These are phyloP conservation scores for Chrysogorgia sp. DNA, from an alignment of 92 coral and sea anemone species.

Conservation along the genomic window DNA sequence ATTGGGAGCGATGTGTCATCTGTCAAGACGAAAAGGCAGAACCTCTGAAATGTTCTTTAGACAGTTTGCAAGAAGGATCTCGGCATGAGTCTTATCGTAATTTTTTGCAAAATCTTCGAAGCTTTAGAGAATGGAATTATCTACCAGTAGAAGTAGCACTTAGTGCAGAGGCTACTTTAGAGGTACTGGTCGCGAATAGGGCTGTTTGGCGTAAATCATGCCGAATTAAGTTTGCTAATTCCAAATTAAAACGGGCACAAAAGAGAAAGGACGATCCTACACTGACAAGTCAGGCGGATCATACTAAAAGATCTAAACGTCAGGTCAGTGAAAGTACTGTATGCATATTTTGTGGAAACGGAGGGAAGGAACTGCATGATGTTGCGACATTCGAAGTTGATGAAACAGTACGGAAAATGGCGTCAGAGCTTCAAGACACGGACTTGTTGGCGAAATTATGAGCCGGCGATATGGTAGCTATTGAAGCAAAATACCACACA, in stretches of 20 bases:
- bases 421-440: conserved; percentile 29
- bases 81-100: conserved; percentile 33
- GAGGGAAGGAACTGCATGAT: conserved; percentile 38
- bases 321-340: conserved; percentile 9
- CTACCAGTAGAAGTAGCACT: conserved; percentile 45
- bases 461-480: conserved; percentile 44
- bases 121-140: conserved; percentile 42
- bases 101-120: conserved; percentile 39
- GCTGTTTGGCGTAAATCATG: conserved; percentile 58
- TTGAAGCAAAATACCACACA: conserved; percentile 43
- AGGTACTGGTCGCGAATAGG: conserved; percentile 46
- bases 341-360: conserved; percentile 42
- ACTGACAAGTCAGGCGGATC: background rate
- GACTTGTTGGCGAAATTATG: conserved; percentile 24
- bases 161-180: conserved; percentile 19
- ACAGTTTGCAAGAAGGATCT: conserved; percentile 49
- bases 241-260: conserved; percentile 39
- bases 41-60: conserved; percentile 51
- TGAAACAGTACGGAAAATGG: conserved; percentile 33
- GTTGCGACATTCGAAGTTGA: conserved; percentile 43
- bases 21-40: conserved; percentile 45
- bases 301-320: conserved; percentile 13
- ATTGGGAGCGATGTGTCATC: conserved; percentile 48
- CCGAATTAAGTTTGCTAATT: conserved; percentile 41
- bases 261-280: background rate